A percentile compares a stretch with the other conserved stretches of the same genome.
Conservation (phyloP, 2,113 vertebrate genomes). For the Amphiprion percula region DNA sequence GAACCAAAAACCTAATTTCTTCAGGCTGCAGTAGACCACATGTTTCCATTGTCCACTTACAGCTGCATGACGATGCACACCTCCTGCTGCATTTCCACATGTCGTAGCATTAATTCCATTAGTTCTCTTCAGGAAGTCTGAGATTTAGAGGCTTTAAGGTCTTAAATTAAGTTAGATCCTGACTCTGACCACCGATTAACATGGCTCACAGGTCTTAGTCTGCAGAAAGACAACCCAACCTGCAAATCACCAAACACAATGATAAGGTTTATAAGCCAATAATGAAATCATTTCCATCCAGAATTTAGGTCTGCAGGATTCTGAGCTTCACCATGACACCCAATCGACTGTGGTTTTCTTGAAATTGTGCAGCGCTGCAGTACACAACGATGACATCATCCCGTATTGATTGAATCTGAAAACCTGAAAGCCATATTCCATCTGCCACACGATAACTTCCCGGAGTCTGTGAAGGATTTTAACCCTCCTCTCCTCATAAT, state of each 20-base stretch:
- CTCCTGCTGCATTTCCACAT: constrained; percentile 27
- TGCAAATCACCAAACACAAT: constrained; percentile 24
- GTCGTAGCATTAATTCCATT: constrained; percentile 64
- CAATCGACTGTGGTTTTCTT: constrained; percentile 36
- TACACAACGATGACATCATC: constrained; percentile 73
- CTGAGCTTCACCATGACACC: not conserved
- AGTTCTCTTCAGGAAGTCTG: constrained; percentile 51
- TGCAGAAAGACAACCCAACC: constrained; percentile 18
- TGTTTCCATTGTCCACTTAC: constrained; percentile 26
- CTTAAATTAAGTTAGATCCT: constrained; percentile 59
- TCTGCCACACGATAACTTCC: constrained; percentile 41
- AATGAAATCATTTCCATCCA: constrained; percentile 21
- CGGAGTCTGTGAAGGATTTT: constrained; percentile 26
- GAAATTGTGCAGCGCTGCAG: constrained; percentile 56
- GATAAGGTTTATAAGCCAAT: constrained; percentile 31
- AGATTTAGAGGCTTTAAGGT: constrained; percentile 51
- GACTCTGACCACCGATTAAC: constrained; percentile 53
- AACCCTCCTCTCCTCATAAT: constrained; percentile 28
- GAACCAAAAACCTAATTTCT: not conserved
- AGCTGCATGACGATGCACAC: constrained; percentile 25
- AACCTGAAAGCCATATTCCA: constrained; percentile 47
- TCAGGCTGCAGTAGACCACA: not conserved
- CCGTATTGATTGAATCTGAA: constrained; percentile 39
- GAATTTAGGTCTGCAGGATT: constrained; percentile 41
- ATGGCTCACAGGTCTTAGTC: constrained; percentile 23